Evolutionary conservation across 1,140 invertebrate species (phyloP).

Genomic region (Zaprionus tsacasi): DNA sequence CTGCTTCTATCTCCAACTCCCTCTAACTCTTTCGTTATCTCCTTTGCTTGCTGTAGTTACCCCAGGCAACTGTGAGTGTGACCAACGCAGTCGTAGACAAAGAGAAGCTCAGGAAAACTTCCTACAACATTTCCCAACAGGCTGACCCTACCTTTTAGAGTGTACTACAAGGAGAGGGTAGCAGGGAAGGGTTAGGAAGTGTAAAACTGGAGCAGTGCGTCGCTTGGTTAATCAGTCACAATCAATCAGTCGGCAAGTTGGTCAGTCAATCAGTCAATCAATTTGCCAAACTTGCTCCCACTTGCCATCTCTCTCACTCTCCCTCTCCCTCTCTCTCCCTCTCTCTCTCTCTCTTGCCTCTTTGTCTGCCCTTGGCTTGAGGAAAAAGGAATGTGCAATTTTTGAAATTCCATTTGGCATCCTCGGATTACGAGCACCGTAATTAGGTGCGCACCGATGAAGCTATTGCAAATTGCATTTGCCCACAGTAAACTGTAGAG

Average conservation of each 20-base stretch:
- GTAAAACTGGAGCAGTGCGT: not conserved
- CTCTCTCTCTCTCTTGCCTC: not conserved
- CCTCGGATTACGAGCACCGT: slow-evolving; percentile 19
- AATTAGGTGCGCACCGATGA: slow-evolving; percentile 26
- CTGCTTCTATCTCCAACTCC: too few relatives aligned
- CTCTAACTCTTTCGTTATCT: too few relatives aligned
- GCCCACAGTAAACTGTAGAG: not conserved
- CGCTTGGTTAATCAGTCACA: slow-evolving; percentile 1
- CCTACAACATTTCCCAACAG: not conserved
- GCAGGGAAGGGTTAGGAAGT: not conserved
- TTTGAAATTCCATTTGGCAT: slow-evolving; percentile 14
- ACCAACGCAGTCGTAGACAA: not conserved
- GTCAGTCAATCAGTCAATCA: slow-evolving; percentile 7
- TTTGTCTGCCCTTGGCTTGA: not conserved
- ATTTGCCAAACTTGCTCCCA: not conserved
- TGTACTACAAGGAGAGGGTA: not conserved
- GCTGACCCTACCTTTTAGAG: not conserved
- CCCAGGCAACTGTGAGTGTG: not conserved
- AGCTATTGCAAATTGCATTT: slow-evolving; percentile 27
- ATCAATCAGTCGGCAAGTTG: slow-evolving; percentile 3
- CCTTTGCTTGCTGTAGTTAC: not conserved
- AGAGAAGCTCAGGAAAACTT: not conserved
- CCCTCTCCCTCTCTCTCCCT: not conserved
- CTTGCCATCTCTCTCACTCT: not conserved
- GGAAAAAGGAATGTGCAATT: not conserved